Evolutionary conservation across 1,140 invertebrate genomes (phyloP).

Genomic region (Pararge aegeria): DNA sequence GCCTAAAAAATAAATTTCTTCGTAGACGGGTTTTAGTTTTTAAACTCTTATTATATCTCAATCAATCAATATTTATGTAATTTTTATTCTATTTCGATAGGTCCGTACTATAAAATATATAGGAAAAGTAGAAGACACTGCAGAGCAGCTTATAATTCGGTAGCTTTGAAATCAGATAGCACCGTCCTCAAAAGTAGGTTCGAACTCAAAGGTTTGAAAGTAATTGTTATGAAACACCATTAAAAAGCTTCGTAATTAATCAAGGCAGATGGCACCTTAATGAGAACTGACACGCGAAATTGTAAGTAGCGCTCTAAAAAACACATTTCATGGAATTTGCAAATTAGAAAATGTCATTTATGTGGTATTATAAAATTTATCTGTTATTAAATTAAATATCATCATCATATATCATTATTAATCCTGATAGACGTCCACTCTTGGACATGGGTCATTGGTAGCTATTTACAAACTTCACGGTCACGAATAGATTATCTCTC

Average conservation of each 20-base stretch:
- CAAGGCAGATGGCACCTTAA: constrained; percentile 6
- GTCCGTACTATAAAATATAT: too few relatives aligned
- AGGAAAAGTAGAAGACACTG: background rate
- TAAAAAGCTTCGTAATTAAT: constrained; percentile 15
- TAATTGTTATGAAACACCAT: constrained; percentile 15
- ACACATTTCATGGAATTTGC: constrained; percentile 7
- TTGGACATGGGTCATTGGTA: too few relatives aligned
- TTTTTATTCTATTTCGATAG: too few relatives aligned
- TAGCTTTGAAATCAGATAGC: constrained; percentile 1
- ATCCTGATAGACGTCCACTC: too few relatives aligned
- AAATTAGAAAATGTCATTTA: background rate
- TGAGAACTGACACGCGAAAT: constrained; percentile 12
- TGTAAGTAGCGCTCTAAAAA: constrained; percentile 5
- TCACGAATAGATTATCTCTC: too few relatives aligned
- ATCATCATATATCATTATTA: too few relatives aligned
- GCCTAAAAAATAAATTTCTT: too few relatives aligned
- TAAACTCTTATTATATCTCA: too few relatives aligned
- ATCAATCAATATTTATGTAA: too few relatives aligned
- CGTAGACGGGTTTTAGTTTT: too few relatives aligned
- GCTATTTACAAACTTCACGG: too few relatives aligned
- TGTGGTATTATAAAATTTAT: background rate
- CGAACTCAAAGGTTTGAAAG: background rate
- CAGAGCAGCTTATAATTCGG: background rate
- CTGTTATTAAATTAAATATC: too few relatives aligned
- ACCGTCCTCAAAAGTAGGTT: background rate